Base-by-base conservation (phyloP, 2,113 vertebrate genomes). In the Reinhardtius hippoglossoides region DNA sequence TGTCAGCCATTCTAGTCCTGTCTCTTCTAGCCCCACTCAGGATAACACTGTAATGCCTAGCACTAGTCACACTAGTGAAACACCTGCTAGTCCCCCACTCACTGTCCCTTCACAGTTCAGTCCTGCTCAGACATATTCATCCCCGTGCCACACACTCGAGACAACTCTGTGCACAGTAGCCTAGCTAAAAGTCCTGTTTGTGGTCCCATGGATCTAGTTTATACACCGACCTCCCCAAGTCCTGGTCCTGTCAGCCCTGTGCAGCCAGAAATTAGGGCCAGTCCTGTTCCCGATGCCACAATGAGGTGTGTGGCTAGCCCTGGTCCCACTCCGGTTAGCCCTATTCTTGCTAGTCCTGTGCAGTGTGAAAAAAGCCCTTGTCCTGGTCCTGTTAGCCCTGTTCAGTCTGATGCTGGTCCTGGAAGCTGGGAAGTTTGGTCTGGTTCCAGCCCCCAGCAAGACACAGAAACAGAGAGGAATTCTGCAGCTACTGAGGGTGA, bases 1-100 rank as follows among this genome's bases (percentile, higher is more conserved):
- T 64, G 23, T n/a, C 52, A 68, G 58, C 58, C 54, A 26, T 31
- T 31, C 31, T 31, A 31, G 31, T 31, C 31, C 31, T 44, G 37
- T 58, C 56, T 57, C 50, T 54, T 48, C 62, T 48, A 40, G 70
- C 58, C 77, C 78, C 54, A 42, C 78, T 90, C 83, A 87, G 69
- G 84, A 82, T 65, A 63, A 69, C 59, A 52, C 55, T 61, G 69
- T 20, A 13, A 72, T 74, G 74, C 84, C 67, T 70, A 71, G 71
- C 57, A 50, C 57, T 27, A 61, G 64, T 55, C 31, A 24, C 59
- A 48, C 52, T 10, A 52, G 27, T 67, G 44, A 80, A 42, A 27
- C 3, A 1, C 21, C 65, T 4, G 9, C 46, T 48, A 73, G 54
- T 57, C 44, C 63, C 18, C 42, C 7, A 27, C 12, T 26, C 44